Evolutionary conservation across 2,797 vertebrate genomes (phyloP), one percentile per base, ranked within the genome.

Genomic region (Ceryle rudis): DNA sequence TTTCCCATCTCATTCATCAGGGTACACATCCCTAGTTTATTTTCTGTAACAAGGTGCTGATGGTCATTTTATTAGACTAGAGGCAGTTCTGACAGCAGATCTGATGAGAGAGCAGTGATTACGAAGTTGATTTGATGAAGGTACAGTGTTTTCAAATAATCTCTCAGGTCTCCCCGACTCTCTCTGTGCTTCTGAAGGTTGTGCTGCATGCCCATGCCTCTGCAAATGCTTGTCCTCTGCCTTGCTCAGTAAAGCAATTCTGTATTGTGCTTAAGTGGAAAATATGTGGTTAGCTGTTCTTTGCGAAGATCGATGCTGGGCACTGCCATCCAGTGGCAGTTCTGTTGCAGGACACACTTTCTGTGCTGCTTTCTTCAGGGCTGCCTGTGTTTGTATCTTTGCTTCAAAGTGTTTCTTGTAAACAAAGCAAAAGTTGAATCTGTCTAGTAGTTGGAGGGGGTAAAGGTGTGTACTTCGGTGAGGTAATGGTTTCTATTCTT

Each of bases 311-410:
- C 8, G 14, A 2, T 80, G 94, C 95, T 82, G 44, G 71, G 88
- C 81, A 91, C 81, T 96, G 96, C 96, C 96, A 95, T 95, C 96
- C 77, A 89, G 96, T 54, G 96, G 96, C 67, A 31, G 15, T 46
- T 90, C 21, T 92, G 52, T 49, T 13, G 0, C 70, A 90, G 49
- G 37, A 81, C 90, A 46, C 2, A 0, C 54, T 81, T 49, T 44
- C 25, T 8, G 18, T 11, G 29, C 49, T 69, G 44, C 47, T 64
- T 55, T 11, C 69, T 29, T 37, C 44, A 11, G 29, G 16, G 57
- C 29, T 58, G 37, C 57, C 21, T 69, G 21, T 5, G 0, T 73
- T 64, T 37, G 2, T 13, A 1, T 18, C 25, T 25, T 12, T 26
- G 23, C 37, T 86, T 79, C 58, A 7, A 58, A 73, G 33, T 16